Conservation (phyloP, 2,113 vertebrate genomes). For the Calyptomena viridis region DNA sequence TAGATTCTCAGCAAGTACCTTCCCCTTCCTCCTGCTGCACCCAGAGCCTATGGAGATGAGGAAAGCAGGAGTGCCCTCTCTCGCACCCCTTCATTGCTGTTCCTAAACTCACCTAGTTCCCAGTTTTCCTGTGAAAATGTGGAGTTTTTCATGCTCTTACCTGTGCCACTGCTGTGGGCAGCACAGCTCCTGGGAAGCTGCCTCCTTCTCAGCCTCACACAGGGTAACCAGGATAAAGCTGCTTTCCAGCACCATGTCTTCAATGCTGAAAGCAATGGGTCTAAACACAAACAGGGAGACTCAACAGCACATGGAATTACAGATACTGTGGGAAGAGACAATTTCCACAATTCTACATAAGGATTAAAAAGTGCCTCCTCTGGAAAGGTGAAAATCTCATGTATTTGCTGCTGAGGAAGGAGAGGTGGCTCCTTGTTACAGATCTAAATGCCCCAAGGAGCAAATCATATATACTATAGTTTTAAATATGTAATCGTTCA, state of each 20-base stretch:
- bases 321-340: accelerated
- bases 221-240: slow-evolving; percentile 87
- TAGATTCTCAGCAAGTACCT: not conserved
- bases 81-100: not conserved
- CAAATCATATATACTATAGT: too few relatives aligned
- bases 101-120: not conserved
- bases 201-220: slow-evolving; percentile 57
- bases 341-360: accelerated
- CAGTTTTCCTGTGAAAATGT: not conserved
- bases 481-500: not conserved
- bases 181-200: slow-evolving; percentile 42
- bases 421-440: not conserved
- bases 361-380: not conserved
- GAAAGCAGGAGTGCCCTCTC: not conserved
- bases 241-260: slow-evolving; percentile 85
- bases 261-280: slow-evolving; percentile 84
- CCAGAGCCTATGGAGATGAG: not conserved
- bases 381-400: not conserved
- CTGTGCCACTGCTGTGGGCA: slow-evolving; percentile 26
- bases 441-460: not conserved
- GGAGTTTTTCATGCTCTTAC: not conserved
- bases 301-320: not conserved
- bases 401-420: not conserved
- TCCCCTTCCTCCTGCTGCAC: not conserved
- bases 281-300: slow-evolving; percentile 63